A percentile compares a stretch with the other conserved stretches of the same genome.
Conservation (phyloP, 2,888 invertebrate genomes). For the Matsumyia berberina region DNA sequence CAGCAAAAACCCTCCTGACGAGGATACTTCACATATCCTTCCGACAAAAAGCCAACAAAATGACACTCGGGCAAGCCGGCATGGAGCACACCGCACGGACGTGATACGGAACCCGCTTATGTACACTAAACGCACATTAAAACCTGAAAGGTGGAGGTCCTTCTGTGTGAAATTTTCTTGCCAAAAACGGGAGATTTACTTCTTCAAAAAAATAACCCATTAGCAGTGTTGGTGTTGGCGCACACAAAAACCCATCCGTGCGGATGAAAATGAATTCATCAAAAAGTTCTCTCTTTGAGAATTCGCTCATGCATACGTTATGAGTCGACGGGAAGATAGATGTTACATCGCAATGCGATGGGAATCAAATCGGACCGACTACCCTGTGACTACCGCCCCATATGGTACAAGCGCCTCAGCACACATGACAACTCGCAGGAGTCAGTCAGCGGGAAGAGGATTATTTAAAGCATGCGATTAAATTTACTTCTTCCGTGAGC, state of each 20-base stretch:
- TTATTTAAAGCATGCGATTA: slow-evolving; percentile 36
- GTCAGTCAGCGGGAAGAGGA: slow-evolving; percentile 5
- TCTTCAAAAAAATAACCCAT: slow-evolving; percentile 29
- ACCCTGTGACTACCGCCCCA: neutral
- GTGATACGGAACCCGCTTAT: slow-evolving; percentile 4
- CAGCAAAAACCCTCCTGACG: neutral
- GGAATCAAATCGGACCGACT: slow-evolving; percentile 24
- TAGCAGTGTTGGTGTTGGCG: slow-evolving; percentile 13
- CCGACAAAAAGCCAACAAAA: neutral
- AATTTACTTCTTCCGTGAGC: slow-evolving; percentile 2
- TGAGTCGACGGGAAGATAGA: slow-evolving; percentile 52
- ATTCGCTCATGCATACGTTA: slow-evolving; percentile 52
- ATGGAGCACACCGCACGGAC: neutral
- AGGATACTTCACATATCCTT: neutral
- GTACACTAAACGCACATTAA: slow-evolving; percentile 7
- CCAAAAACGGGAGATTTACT: slow-evolving; percentile 8
- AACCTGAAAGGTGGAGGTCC: slow-evolving; percentile 1
- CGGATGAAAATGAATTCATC: slow-evolving; percentile 54
- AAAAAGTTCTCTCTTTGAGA: slow-evolving; percentile 41
- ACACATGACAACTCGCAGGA: neutral
- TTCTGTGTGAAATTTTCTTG: neutral
- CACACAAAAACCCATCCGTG: slow-evolving; percentile 32
- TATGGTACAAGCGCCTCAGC: neutral
- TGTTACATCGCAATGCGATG: slow-evolving; percentile 24
- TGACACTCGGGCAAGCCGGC: slow-evolving; percentile 2